phyloP scores from a whole-genome alignment of 1,140 invertebrate species.

The Saxidomus purpurata region DNA sequence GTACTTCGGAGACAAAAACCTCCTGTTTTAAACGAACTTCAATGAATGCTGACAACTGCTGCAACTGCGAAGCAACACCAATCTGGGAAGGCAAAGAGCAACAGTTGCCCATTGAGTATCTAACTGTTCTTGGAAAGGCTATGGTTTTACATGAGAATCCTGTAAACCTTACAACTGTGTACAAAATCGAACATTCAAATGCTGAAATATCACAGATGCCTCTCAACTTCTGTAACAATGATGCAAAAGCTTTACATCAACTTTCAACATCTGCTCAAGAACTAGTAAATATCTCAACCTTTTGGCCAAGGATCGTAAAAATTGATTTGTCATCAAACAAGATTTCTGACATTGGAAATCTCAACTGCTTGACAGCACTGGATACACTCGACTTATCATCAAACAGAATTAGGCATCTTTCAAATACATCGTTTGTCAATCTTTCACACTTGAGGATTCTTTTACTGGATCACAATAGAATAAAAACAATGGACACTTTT shows the following conservation, averaged over 20 bases:
- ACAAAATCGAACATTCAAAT: conserved; percentile 11
- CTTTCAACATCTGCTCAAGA: not conserved
- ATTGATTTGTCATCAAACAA: conserved; percentile 14
- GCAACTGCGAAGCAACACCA: not conserved
- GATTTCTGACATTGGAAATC: not conserved
- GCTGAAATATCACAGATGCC: not conserved
- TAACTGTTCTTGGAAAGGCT: conserved; percentile 5
- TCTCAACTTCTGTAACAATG: not conserved
- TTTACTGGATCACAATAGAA: conserved; percentile 31
- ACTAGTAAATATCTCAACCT: not conserved
- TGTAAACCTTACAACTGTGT: conserved; percentile 1
- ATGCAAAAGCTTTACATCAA: not conserved
- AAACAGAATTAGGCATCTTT: conserved; percentile 32
- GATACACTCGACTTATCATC: conserved; percentile 14
- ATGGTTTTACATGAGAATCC: not conserved
- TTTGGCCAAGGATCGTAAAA: conserved; percentile 35
- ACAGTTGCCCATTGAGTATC: conserved; percentile 9
- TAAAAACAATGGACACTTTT: conserved; percentile 40
- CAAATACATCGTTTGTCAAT: conserved; percentile 42
- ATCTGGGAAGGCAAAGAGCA: conserved; percentile 10
- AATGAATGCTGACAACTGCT: not conserved
- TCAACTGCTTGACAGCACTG: conserved; percentile 31
- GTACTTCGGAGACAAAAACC: not conserved
- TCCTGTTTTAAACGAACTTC: not conserved
- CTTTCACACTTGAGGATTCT: not conserved